Conservation (phyloP, 2,888 invertebrate species). For the Dexiosoma caninum region DNA sequence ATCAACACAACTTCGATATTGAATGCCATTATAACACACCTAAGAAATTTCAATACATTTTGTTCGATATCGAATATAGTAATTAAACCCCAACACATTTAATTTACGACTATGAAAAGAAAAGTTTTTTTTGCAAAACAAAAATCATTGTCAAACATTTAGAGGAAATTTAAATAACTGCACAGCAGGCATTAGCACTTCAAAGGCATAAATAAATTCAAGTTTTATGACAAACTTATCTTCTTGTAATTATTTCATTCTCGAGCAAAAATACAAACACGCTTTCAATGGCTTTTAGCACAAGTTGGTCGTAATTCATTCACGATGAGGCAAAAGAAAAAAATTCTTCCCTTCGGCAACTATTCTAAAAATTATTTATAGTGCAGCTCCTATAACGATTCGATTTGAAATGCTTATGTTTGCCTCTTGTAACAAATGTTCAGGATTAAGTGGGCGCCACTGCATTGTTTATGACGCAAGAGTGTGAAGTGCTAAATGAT, state of each 20-base stretch:
- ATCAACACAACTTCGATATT: too few species aligned
- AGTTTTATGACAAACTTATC: slow-evolving; percentile 28
- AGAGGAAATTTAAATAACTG: background rate
- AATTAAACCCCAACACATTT: too few species aligned
- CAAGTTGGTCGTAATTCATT: slow-evolving; percentile 29
- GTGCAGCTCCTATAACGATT: too few species aligned
- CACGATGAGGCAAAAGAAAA: background rate
- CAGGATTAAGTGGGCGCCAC: slow-evolving; percentile 51
- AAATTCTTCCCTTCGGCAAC: too few species aligned
- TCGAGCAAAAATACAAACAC: background rate
- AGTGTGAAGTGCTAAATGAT: slow-evolving; percentile 8
- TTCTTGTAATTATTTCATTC: background rate
- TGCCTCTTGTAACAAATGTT: background rate
- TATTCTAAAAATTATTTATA: too few species aligned
- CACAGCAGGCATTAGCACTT: background rate
- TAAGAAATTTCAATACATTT: too few species aligned
- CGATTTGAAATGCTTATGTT: background rate
- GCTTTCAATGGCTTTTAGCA: slow-evolving; percentile 24
- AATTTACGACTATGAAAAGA: too few species aligned
- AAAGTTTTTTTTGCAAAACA: too few species aligned
- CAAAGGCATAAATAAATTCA: background rate
- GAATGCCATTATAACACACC: too few species aligned
- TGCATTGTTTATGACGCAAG: slow-evolving; percentile 26
- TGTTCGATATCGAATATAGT: too few species aligned
- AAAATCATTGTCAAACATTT: background rate